phyloP scores from a whole-genome alignment of 2,888 invertebrate species.

The Atrina japonica region DNA sequence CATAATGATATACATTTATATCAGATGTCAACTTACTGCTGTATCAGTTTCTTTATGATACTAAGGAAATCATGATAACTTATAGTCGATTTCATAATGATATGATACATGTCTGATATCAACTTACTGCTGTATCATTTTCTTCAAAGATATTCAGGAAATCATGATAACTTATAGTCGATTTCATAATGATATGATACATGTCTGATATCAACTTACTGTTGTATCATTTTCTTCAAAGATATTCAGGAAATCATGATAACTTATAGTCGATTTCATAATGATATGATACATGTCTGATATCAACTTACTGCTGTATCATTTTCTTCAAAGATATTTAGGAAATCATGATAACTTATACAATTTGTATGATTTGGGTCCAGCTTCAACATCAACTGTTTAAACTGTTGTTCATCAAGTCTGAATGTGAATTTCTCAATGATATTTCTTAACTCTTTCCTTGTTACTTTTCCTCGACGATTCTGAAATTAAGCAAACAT shows the following conservation, averaged over 20 bases:
- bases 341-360: constrained; percentile 77
- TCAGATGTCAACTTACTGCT: not conserved
- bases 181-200: too few species aligned
- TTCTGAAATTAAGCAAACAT: constrained; percentile 57
- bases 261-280: too few species aligned
- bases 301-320: constrained; percentile 72
- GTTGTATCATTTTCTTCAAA: constrained; percentile 76
- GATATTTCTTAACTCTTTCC: constrained; percentile 72
- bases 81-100: too few species aligned
- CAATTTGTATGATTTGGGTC: constrained; percentile 73
- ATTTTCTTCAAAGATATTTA: constrained; percentile 77
- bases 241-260: constrained; percentile 74
- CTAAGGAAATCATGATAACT: too few species aligned
- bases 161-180: too few species aligned
- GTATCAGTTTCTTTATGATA: too few species aligned
- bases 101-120: not conserved
- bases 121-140: too few species aligned
- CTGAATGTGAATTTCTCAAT: constrained; percentile 75
- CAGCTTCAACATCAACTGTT: constrained; percentile 71
- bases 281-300: too few species aligned
- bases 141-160: too few species aligned
- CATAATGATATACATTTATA: too few species aligned
- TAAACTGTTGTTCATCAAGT: constrained; percentile 73
- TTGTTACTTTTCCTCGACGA: constrained; percentile 73
- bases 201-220: too few species aligned